A percentile compares a stretch with the other conserved stretches of the same genome.
These are phyloP conservation scores for Salminus brasiliensis DNA, from an alignment of 2,113 vertebrate species.

Conservation along the genomic window DNA sequence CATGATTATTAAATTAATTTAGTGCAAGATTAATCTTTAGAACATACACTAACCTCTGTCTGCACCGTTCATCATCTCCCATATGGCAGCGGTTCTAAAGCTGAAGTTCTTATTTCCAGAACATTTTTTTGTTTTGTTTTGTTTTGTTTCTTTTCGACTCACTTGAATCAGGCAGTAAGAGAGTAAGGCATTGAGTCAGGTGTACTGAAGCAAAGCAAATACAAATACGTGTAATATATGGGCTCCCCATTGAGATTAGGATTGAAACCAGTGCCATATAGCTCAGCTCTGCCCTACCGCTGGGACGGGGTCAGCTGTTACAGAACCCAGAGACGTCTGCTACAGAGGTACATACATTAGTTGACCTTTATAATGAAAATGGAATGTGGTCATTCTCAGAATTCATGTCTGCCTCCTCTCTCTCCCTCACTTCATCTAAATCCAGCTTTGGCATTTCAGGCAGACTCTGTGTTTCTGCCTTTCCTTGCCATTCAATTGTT, in stretches of 20 bases:
- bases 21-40: slow-evolving; percentile 11
- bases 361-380: slow-evolving; percentile 28
- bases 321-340: background rate
- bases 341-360: slow-evolving; percentile 5
- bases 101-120: too few relatives aligned
- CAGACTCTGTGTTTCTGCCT: background rate
- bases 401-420: background rate
- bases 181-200: background rate
- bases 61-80: background rate
- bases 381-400: background rate
- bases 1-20: slow-evolving; percentile 4
- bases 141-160: too few relatives aligned
- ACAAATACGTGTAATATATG: background rate
- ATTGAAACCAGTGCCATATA: background rate
- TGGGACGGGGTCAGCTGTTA: background rate
- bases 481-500: background rate
- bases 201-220: background rate
- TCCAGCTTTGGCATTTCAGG: slow-evolving; percentile 19
- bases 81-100: background rate
- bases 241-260: background rate
- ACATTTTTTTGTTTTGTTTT: too few relatives aligned
- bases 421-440: background rate
- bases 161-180: too few relatives aligned
- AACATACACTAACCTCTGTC: background rate
- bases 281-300: background rate